Evolutionary conservation across 2,797 vertebrate genomes (phyloP), one percentile per base, ranked within the genome.

Genomic region (Amphiprion clarkii): DNA sequence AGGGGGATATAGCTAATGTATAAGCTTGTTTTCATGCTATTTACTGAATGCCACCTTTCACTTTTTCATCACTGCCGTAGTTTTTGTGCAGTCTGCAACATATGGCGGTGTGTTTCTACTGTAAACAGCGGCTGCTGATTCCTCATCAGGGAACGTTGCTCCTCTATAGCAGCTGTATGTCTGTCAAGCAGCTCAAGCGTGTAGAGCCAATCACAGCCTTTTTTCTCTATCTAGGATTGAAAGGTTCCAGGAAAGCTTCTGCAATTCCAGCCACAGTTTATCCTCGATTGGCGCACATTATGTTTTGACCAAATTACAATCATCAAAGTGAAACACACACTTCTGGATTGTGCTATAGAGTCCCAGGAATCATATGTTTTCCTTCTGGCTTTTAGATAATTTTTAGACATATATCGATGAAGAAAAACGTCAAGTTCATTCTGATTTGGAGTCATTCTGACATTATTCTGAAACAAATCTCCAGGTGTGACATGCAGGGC

Each of bases 81-180:
- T 46, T 74, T 83, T 67, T 65, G 56, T 76, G 48, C 68, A 74
- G 21, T 69, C 67, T 67, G 76, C 82, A 80, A 67, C 82, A 84
- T 88, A 86, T 75, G 69, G 83, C 62, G 60, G 17, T 63, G 40
- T 73, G 44, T 63, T 78, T 73, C 64, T 25, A 76, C 60, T 67
- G 74, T 80, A 82, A 84, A 83, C 64, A 72, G 67, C 2, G 55
- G 58, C 76, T 73, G 68, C 60, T 83, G 65, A 82, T 87, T 79
- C 58, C 64, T 73, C 83, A 77, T 64, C 61, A 25, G 76, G 65
- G 39, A 48, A 59, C 44, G 60, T 42, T 14, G 53, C 74, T 79
- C 36, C 23, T 81, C 36, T 42, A 63, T 17, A 67, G 53, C 81
- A 78, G 71, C 80, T 86, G 67, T 52, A 61, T 46, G 82, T 83